Base-by-base conservation (phyloP, 2,797 vertebrate genomes). In the Perodicticus potto region DNA sequence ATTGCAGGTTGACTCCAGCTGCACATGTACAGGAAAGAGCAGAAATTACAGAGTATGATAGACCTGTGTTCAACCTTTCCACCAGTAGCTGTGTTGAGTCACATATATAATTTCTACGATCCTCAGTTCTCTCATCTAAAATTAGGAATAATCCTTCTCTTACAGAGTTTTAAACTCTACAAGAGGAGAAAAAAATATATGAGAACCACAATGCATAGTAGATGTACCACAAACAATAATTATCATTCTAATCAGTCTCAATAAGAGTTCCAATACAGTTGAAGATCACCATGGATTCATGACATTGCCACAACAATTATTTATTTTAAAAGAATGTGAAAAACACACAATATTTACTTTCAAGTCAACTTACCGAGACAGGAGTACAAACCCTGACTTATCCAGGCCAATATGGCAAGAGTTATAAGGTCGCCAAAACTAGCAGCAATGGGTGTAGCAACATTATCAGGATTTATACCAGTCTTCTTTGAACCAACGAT, bases 391-490 rank as follows among this genome's bases (percentile, higher is more conserved):
- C 99, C 99, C 97, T 99, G 99, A 97, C 99, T 99, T 98, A 99
- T 99, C 98, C 98, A 99, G 7, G 99, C 99, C 96, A 99, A 98
- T 96, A 99, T 99, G 89, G 99, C 99, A 69, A 99, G 99, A 76
- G 99, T 99, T 97, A 99, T 99, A 96, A 99, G 99, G 97, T 99
- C 99, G 20, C 99, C 99, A 98, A 99, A 99, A 97, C 99, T 99
- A 96, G 99, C 99, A 77, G 99, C 99, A 97, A 99, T 99, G 7
- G 99, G 99, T 37, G 99, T 99, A 63, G 99, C 99, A 96, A 99
- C 99, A 5, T 99, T 99, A 97, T 99, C 99, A 55, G 99, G 99
- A 97, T 99, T 99, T 97, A 99, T 99, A 72, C 99, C 99, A 22
- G 99, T 98, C 97, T 99, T 99, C 98, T 99, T 99, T n/a, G 99